Percentiles rank a stretch among this genome's conserved stretches.
These are phyloP conservation scores for Triplophysa tibetana DNA, from an alignment of 2,113 vertebrate species.

Conservation along the genomic window DNA sequence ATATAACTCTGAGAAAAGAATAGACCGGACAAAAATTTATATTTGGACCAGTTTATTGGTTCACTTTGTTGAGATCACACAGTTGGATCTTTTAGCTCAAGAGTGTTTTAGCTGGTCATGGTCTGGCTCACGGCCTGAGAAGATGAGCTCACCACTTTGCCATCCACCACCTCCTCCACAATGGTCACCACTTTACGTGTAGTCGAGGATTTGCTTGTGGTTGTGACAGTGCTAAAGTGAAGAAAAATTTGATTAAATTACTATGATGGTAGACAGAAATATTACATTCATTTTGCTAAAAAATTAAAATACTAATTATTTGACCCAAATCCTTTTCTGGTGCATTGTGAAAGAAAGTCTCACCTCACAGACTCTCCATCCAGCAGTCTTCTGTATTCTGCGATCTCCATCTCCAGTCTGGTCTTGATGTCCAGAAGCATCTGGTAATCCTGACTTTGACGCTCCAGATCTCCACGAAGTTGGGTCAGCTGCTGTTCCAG, in stretches of 20 bases:
- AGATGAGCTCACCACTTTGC: conserved; percentile 39
- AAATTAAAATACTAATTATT: not conserved
- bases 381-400: conserved; percentile 81
- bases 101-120: not conserved
- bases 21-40: not conserved
- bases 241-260: not conserved
- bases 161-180: conserved; percentile 59
- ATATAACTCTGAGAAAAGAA: not conserved
- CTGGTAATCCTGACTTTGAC: conserved; percentile 80
- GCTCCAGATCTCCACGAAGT: conserved; percentile 70
- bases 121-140: not conserved
- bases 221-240: conserved; percentile 13
- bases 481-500: conserved; percentile 77
- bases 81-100: not conserved
- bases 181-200: conserved; percentile 57
- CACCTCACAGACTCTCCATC: conserved; percentile 67
- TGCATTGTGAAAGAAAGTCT: conserved; percentile 4
- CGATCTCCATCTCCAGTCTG: conserved; percentile 83
- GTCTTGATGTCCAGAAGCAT: conserved; percentile 81
- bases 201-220: not conserved
- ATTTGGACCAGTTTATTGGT: not conserved
- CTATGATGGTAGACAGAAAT: not conserved
- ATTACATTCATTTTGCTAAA: not conserved
- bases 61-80: not conserved
- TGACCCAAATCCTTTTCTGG: not conserved